A percentile compares a stretch with the other conserved stretches of the same genome.
Conservation (phyloP, 2,113 vertebrate genomes). For the Caranx ignobilis region DNA sequence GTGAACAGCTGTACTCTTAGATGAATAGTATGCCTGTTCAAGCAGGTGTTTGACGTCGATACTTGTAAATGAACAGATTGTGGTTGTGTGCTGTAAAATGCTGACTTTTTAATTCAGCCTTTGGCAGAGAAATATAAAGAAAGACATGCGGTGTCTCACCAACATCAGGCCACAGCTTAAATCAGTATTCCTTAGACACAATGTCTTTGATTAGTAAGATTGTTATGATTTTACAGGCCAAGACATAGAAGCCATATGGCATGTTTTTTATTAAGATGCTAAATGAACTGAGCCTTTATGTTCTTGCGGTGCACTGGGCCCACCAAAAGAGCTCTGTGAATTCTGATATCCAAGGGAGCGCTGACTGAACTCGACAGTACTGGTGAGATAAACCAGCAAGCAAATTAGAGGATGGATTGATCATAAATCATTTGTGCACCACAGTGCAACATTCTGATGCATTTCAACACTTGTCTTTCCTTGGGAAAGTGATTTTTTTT, state of each 20-base stretch:
- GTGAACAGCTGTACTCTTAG: conserved; percentile 37
- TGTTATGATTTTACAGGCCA: conserved; percentile 74
- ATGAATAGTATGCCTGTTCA: conserved; percentile 20
- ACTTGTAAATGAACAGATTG: conserved; percentile 40
- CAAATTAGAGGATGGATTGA: conserved; percentile 52
- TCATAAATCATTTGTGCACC: conserved; percentile 72
- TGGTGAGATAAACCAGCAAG: conserved; percentile 57
- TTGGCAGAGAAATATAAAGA: conserved; percentile 59
- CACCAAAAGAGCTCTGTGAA: conserved; percentile 70
- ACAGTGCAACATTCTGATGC: conserved; percentile 56
- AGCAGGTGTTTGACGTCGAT: conserved; percentile 68
- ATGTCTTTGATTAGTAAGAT: conserved; percentile 75
- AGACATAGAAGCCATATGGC: conserved; percentile 66
- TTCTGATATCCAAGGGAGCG: conserved; percentile 60
- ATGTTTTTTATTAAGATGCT: conserved; percentile 78
- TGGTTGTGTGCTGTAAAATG: conserved; percentile 63
- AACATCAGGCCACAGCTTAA: conserved; percentile 67
- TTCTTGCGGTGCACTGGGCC: conserved; percentile 63
- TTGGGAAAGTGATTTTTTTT: conserved; percentile 62
- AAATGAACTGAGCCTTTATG: conserved; percentile 77
- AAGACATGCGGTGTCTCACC: conserved; percentile 50
- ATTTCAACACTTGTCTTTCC: conserved; percentile 80
- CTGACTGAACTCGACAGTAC: conserved; percentile 48
- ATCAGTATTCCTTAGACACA: conserved; percentile 67
- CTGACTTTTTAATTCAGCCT: conserved; percentile 42